These are phyloP conservation scores for Sitophilus oryzae DNA, from an alignment of 1,140 invertebrate genomes.

Conservation along the genomic window DNA sequence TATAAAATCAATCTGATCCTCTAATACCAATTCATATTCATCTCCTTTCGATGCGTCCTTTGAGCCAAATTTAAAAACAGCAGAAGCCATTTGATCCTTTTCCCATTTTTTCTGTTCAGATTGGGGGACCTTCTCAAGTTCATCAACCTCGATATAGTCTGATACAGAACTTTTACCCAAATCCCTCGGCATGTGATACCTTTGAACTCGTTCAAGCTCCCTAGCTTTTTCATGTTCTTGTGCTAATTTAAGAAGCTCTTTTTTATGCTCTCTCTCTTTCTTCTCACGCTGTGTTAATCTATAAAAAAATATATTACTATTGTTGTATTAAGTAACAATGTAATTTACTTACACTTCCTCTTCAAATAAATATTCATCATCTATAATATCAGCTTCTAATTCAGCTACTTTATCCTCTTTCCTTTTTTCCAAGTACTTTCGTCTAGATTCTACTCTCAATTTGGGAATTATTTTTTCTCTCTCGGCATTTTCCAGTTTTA, in stretches of 20 bases:
- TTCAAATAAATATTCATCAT: constrained; percentile 94
- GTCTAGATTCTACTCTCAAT: constrained; percentile 81
- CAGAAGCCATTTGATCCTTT: constrained; percentile 93
- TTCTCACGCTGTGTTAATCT: constrained; percentile 83
- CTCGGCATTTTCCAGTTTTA: constrained; percentile 82
- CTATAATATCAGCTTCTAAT: constrained; percentile 88
- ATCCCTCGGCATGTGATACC: constrained; percentile 91
- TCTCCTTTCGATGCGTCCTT: constrained; percentile 70
- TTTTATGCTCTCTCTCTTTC: constrained; percentile 82
- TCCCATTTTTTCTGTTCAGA: constrained; percentile 98
- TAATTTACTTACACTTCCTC: constrained; percentile 66
- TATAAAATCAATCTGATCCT: constrained; percentile 97
- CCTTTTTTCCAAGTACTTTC: constrained; percentile 91
- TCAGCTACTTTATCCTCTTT: constrained; percentile 96
- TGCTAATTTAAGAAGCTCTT: constrained; percentile 82
- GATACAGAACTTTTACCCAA: constrained; percentile 59
- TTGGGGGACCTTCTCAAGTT: constrained; percentile 76
- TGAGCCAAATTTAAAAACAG: constrained; percentile 88
- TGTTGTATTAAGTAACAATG: not conserved
- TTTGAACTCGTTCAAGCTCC: constrained; percentile 84
- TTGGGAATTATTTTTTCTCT: constrained; percentile 81
- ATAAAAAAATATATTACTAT: constrained; percentile 32
- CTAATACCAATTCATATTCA: constrained; percentile 89
- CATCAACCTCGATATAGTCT: constrained; percentile 85
- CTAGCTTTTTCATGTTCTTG: constrained; percentile 93